Conservation (phyloP, 1,140 invertebrate species). For the Cyphomyrmex costatus region DNA sequence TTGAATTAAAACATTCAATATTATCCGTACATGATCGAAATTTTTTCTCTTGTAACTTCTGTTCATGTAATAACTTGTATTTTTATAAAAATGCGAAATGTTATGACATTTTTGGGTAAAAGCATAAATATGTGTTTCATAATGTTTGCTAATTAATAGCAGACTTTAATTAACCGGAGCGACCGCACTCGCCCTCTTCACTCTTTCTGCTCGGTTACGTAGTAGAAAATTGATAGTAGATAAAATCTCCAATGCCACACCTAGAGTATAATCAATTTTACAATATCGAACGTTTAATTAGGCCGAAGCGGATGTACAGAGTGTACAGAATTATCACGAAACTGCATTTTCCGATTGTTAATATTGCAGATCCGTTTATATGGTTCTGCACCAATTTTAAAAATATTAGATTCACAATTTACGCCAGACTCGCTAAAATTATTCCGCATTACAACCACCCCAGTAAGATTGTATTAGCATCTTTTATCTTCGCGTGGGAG, state of each 20-base stretch:
- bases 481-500: too few relatives aligned
- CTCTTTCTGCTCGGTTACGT: slow-evolving; percentile 1
- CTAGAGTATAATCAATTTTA: slow-evolving; percentile 53
- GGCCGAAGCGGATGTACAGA: not conserved
- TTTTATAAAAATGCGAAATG: slow-evolving; percentile 4
- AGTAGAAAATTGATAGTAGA: slow-evolving; percentile 57
- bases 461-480: too few relatives aligned
- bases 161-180: slow-evolving; percentile 41
- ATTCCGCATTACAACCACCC: too few relatives aligned
- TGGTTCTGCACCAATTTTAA: not conserved
- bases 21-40: too few relatives aligned
- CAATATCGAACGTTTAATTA: slow-evolving; percentile 57
- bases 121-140: slow-evolving; percentile 1
- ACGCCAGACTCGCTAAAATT: not conserved
- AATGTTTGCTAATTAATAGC: slow-evolving; percentile 53
- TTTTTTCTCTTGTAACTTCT: not conserved
- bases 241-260: slow-evolving; percentile 57
- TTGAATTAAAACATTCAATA: not conserved
- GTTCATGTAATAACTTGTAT: too few relatives aligned
- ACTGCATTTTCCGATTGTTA: not conserved
- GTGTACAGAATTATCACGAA: not conserved
- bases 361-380: not conserved
- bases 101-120: not conserved
- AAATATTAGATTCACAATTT: not conserved
- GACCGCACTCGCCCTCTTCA: slow-evolving; percentile 26